Percentiles rank a stretch among this genome's conserved stretches.
Conservation (phyloP, 2,797 vertebrate species). For the Thamnophis elegans region DNA sequence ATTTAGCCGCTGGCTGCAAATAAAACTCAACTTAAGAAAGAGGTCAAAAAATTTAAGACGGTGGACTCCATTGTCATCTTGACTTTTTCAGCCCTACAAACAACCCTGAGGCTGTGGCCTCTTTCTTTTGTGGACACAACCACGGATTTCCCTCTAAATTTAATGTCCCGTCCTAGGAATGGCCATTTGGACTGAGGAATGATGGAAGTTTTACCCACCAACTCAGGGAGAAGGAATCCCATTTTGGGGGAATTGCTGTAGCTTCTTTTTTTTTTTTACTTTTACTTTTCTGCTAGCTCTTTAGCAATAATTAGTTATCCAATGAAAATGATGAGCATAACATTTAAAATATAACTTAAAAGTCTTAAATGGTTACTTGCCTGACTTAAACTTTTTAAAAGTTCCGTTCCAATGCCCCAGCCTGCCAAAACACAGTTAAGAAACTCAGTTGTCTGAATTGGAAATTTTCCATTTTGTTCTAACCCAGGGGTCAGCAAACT, state of each 20-base stretch:
- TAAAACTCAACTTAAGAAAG: background rate
- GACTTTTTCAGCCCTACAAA: background rate
- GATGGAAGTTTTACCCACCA: background rate
- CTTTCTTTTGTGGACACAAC: background rate
- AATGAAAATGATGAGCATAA: background rate
- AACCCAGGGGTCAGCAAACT: background rate
- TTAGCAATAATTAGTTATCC: conserved; percentile 10
- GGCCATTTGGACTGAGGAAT: background rate
- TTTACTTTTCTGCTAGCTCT: background rate
- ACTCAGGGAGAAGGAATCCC: too few species aligned
- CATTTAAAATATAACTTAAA: background rate
- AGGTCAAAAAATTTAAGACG: background rate
- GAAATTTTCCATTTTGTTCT: background rate
- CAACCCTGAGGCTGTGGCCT: too few species aligned
- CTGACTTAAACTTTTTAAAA: conserved; percentile 57
- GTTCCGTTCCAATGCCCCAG: conserved; percentile 48
- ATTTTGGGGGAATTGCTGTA: background rate
- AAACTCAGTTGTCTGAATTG: background rate
- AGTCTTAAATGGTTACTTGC: conserved; percentile 30
- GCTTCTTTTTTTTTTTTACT: background rate
- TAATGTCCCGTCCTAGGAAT: background rate
- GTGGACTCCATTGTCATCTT: background rate
- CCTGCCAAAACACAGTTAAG: conserved; percentile 44
- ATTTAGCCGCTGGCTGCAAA: background rate
- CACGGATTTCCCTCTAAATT: background rate